Conservation (phyloP, 2,888 invertebrate species). For the Cataglyphis albicans region DNA sequence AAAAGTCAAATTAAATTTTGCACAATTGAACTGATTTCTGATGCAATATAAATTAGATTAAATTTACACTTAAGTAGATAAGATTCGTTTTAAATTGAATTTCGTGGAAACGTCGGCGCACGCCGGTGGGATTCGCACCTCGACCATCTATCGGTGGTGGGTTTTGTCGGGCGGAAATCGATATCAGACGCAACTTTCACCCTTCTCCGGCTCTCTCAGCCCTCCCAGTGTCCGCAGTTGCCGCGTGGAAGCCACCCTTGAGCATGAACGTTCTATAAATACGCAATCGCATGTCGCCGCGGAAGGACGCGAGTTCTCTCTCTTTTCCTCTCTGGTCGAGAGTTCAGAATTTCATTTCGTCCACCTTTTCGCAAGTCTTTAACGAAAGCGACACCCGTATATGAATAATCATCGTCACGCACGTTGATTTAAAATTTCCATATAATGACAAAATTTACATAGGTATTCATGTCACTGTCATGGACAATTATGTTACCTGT, state of each 20-base stretch:
- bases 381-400: background rate
- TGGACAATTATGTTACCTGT: background rate
- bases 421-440: conserved; percentile 17
- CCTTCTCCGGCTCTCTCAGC: conserved; percentile 56
- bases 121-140: conserved; percentile 35
- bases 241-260: conserved; percentile 46
- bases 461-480: background rate
- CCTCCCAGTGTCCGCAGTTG: conserved; percentile 28
- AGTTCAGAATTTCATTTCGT: conserved; percentile 25
- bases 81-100: conserved; percentile 34
- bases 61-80: background rate
- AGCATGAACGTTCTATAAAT: conserved; percentile 49
- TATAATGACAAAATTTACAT: conserved; percentile 23
- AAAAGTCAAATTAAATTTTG: background rate
- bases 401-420: background rate
- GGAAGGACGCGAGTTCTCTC: background rate
- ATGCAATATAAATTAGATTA: conserved; percentile 34
- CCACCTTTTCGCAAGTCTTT: background rate
- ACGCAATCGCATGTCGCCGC: conserved; percentile 43
- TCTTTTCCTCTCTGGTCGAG: background rate
- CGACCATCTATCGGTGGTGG: conserved; percentile 47
- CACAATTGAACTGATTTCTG: background rate
- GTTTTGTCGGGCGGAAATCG: conserved; percentile 71
- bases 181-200: conserved; percentile 74
- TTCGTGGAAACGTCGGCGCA: conserved; percentile 14